Evolutionary conservation across 1,140 invertebrate species (phyloP).

Genomic region (Drosophila burlai): DNA sequence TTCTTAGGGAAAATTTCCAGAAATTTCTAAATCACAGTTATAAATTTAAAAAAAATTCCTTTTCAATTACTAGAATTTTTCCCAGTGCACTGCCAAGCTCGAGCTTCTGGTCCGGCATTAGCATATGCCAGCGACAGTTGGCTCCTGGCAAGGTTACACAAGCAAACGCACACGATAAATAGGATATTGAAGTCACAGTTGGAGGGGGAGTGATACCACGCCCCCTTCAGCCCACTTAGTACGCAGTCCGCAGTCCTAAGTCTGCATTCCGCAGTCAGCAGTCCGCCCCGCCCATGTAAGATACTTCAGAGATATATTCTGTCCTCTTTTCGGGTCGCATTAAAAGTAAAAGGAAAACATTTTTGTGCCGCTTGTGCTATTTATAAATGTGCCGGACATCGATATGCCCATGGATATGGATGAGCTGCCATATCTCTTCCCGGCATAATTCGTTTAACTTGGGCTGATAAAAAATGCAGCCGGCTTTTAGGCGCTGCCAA

Average conservation of each 20-base stretch:
- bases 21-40: neutral
- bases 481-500: conserved; percentile 72
- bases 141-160: conserved; percentile 64
- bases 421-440: conserved; percentile 35
- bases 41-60: neutral
- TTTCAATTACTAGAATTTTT: neutral
- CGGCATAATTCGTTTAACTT: conserved; percentile 67
- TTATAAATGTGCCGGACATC: conserved; percentile 30
- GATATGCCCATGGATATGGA: conserved; percentile 39
- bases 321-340: conserved; percentile 11
- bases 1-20: no score
- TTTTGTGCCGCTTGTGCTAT: conserved; percentile 61
- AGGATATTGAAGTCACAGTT: conserved; percentile 45
- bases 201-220: conserved; percentile 1
- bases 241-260: neutral
- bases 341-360: conserved; percentile 71
- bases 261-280: neutral
- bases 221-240: neutral
- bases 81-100: conserved; percentile 24
- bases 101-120: conserved; percentile 53
- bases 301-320: conserved; percentile 18
- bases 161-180: conserved; percentile 70
- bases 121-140: conserved; percentile 72
- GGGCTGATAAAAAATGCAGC: conserved; percentile 72
- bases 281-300: conserved; percentile 26